Conservation (phyloP, 2,888 invertebrate species). For the Syrista parreyssii region DNA sequence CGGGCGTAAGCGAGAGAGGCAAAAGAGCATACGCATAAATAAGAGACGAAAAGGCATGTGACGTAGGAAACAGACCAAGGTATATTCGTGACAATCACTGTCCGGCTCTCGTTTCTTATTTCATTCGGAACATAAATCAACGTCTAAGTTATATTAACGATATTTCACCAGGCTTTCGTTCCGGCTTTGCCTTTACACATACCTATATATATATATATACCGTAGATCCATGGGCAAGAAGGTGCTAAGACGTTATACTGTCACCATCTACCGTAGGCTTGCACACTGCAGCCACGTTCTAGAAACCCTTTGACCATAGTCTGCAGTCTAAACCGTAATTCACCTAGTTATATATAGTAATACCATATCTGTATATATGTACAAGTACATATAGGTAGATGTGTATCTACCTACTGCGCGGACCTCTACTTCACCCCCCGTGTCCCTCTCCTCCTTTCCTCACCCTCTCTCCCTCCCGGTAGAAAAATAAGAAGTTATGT, state of each 20-base stretch:
- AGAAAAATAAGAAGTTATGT: constrained; percentile 47
- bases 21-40: background rate
- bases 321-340: no score
- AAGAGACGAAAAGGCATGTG: background rate
- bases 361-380: no score
- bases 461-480: background rate
- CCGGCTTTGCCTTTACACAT: background rate
- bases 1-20: background rate
- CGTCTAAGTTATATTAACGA: constrained; percentile 57
- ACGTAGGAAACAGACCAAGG: background rate
- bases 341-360: no score
- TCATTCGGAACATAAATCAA: constrained; percentile 44
- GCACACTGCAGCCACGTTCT: constrained; percentile 6
- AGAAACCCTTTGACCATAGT: background rate
- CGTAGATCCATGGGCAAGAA: constrained; percentile 4
- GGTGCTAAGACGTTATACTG: constrained; percentile 18
- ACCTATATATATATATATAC: no score
- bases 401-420: background rate
- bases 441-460: background rate
- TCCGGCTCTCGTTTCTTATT: background rate
- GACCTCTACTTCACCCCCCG: background rate
- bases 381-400: no score
- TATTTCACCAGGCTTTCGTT: constrained; percentile 42
- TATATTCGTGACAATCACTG: background rate
- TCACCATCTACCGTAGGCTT: constrained; percentile 14